phyloP scores from a whole-genome alignment of 2,113 vertebrate genomes.

The Platysternon megacephalum region DNA sequence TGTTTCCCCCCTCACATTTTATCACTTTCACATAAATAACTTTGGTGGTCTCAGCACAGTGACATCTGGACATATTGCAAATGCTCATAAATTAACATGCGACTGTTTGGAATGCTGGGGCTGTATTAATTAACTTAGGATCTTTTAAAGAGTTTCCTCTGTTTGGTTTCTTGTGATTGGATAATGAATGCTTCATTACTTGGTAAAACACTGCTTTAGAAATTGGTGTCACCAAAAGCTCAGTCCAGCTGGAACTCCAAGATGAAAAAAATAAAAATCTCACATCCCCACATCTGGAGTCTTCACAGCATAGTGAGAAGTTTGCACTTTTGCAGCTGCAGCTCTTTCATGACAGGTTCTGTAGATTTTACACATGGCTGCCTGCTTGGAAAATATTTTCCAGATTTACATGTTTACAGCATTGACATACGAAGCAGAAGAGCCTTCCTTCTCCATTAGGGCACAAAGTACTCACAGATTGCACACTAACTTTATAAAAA shows the following conservation, averaged over 20 bases:
- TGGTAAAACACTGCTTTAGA: constrained; percentile 60
- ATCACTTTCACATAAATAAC: constrained; percentile 13
- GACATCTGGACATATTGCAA: constrained; percentile 46
- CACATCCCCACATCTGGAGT: constrained; percentile 80
- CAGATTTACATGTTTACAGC: constrained; percentile 86
- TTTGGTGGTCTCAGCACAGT: constrained; percentile 63
- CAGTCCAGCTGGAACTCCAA: constrained; percentile 67
- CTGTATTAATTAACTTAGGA: constrained; percentile 22
- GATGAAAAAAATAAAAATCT: constrained; percentile 38
- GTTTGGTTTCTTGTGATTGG: constrained; percentile 59
- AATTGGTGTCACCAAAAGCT: constrained; percentile 48
- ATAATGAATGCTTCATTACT: constrained; percentile 63
- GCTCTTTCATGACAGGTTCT: constrained; percentile 85
- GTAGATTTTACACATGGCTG: constrained; percentile 89
- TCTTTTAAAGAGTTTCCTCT: constrained; percentile 42
- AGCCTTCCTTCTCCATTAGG: constrained; percentile 77
- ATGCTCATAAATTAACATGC: constrained; percentile 43
- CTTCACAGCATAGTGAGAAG: constrained; percentile 72
- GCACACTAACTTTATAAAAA: constrained; percentile 82
- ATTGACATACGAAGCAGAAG: constrained; percentile 82
- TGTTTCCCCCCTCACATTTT: not conserved
- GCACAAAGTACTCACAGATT: constrained; percentile 71
- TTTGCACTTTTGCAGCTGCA: constrained; percentile 85
- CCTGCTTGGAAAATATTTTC: constrained; percentile 87
- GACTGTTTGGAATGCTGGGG: constrained; percentile 31